Evolutionary conservation across 2,888 invertebrate genomes (phyloP).

Genomic region (Coelinius sp.): DNA sequence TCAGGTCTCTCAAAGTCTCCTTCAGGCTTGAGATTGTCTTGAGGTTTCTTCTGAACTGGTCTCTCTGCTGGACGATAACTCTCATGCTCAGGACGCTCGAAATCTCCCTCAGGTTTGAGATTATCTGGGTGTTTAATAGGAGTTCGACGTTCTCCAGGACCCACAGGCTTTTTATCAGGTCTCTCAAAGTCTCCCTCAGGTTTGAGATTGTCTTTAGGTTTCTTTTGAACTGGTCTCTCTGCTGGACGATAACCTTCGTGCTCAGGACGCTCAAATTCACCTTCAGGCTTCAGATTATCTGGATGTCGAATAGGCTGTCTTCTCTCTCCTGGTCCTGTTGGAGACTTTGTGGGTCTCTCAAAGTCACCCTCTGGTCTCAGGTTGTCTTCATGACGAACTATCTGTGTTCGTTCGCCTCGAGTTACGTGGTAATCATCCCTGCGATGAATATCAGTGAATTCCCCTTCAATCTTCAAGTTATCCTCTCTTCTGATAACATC

Average conservation of each 20-base stretch:
- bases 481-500: constrained; percentile 75
- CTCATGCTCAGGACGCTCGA: constrained; percentile 67
- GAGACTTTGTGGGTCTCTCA: constrained; percentile 70
- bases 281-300: constrained; percentile 73
- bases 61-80: constrained; percentile 69
- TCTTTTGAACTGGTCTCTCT: constrained; percentile 62
- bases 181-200: constrained; percentile 69
- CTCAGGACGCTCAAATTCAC: constrained; percentile 73
- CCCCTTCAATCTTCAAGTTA: constrained; percentile 71
- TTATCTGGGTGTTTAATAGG: constrained; percentile 70
- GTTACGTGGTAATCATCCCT: constrained; percentile 76
- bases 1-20: constrained; percentile 71
- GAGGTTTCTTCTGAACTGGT: constrained; percentile 65
- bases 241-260: constrained; percentile 62
- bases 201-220: constrained; percentile 72
- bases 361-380: constrained; percentile 73
- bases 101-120: constrained; percentile 72
- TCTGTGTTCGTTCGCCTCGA: constrained; percentile 68
- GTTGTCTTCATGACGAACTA: constrained; percentile 73
- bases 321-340: constrained; percentile 70
- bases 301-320: constrained; percentile 70
- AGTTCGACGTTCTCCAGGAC: constrained; percentile 68
- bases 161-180: constrained; percentile 72
- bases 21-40: constrained; percentile 71
- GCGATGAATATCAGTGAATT: constrained; percentile 75